A percentile compares a stretch with the other conserved stretches of the same genome.
Evolutionary conservation across 2,888 invertebrate species (phyloP).

Genomic region (Gandaritis pyraliata): DNA sequence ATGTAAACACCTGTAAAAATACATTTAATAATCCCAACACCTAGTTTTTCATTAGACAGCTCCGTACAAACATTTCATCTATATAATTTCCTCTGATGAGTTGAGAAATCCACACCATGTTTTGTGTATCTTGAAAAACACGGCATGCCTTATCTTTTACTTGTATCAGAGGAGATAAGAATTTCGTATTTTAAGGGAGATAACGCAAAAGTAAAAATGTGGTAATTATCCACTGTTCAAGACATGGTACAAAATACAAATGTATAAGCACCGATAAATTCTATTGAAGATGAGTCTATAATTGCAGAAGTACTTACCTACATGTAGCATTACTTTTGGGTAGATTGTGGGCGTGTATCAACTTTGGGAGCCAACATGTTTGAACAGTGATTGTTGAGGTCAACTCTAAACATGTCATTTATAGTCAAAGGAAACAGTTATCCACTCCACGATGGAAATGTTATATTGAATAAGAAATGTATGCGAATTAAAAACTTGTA

Average conservation of each 20-base stretch:
- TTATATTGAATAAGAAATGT: slow-evolving; percentile 30
- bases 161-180: slow-evolving; percentile 63
- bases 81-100: slow-evolving; percentile 40
- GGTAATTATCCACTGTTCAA: slow-evolving; percentile 40
- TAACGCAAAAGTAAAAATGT: slow-evolving; percentile 47
- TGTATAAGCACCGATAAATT: slow-evolving; percentile 8
- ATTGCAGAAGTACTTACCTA: slow-evolving; percentile 39
- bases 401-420: slow-evolving; percentile 51
- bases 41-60: slow-evolving; percentile 25
- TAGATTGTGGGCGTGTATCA: slow-evolving; percentile 64
- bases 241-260: slow-evolving; percentile 21
- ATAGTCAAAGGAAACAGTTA: slow-evolving; percentile 45
- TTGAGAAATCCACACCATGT: slow-evolving; percentile 44
- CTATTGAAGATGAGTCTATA: slow-evolving; percentile 31
- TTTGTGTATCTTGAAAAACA: slow-evolving; percentile 50
- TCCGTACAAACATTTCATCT: slow-evolving; percentile 35
- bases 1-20: slow-evolving; percentile 54
- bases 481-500: slow-evolving; percentile 29
- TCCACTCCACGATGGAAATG: slow-evolving; percentile 33
- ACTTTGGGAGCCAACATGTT: slow-evolving; percentile 56
- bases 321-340: slow-evolving; percentile 41
- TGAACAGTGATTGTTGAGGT: slow-evolving; percentile 58
- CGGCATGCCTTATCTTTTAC: slow-evolving; percentile 59
- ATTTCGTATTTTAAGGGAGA: slow-evolving; percentile 47
- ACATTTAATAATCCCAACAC: slow-evolving; percentile 23